Conservation (phyloP, 2,888 invertebrate genomes). For the Campoletis raptor region DNA sequence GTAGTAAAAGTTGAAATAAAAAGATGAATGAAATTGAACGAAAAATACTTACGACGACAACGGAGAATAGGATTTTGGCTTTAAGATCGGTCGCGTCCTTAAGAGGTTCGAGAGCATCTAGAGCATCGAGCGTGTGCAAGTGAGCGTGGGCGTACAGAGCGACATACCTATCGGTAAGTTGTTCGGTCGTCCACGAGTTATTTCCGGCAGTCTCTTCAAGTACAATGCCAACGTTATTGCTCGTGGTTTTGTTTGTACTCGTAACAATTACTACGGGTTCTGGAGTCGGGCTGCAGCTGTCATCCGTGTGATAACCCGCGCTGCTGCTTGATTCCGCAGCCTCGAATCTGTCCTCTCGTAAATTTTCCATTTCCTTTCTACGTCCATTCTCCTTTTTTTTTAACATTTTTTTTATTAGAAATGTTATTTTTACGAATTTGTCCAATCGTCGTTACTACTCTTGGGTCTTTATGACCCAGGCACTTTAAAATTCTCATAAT, state of each 20-base stretch:
- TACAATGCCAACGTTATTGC: constrained; percentile 41
- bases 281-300: constrained; percentile 82
- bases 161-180: constrained; percentile 92
- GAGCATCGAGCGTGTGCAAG: constrained; percentile 93
- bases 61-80: constrained; percentile 97
- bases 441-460: background rate
- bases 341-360: constrained; percentile 78
- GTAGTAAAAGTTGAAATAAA: background rate
- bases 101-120: constrained; percentile 93
- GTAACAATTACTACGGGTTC: constrained; percentile 76
- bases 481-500: too few species aligned
- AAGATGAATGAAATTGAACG: background rate
- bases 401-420: background rate
- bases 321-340: constrained; percentile 80
- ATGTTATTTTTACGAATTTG: background rate
- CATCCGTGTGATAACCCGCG: constrained; percentile 83
- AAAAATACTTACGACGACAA: constrained; percentile 94
- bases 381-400: constrained; percentile 38
- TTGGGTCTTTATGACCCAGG: background rate
- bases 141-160: constrained; percentile 94
- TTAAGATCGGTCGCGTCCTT: constrained; percentile 95
- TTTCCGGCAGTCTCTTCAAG: constrained; percentile 36
- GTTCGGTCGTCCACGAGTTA: constrained; percentile 69
- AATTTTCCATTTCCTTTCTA: constrained; percentile 74
- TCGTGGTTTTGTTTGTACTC: constrained; percentile 37